Base-by-base conservation (phyloP, 2,797 vertebrate species). In the Lepilemur septentrionalis region DNA sequence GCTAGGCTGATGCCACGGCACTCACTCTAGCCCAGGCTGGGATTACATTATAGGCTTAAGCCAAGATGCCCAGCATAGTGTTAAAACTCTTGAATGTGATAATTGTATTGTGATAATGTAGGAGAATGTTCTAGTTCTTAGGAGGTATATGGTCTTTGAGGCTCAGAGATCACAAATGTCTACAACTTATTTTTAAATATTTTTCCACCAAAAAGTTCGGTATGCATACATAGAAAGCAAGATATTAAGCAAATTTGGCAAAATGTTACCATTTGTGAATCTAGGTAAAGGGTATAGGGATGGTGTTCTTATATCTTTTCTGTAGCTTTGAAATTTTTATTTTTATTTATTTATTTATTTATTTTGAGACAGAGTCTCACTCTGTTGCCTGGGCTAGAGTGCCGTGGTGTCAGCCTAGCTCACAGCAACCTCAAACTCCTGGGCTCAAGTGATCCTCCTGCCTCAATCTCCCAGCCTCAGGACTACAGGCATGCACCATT, bases 241-340 rank as follows among this genome's bases (percentile, higher is more conserved):
- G 18, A n/a, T 84, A 17, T 82, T 70, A 91, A 88, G 28, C 7
- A 30, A 59, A 63, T 50, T 25, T 75, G 35, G 30, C 13, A 89
- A 93, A 89, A 87, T 92, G 46, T 78, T 80, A 91, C 79, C 28
- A 85, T 57, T 81, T 83, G 22, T 82, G 14, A 91, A 76, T 89
- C 18, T 41, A 86, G 7, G 48, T 93, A 92, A 91, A 50, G 15
- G 8, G 7, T 43, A n/a, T 57, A 28, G 67, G 52, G 20, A 22
- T 82, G 38, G 89, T 85, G 38, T 96, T 76, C 50, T 92, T 89
- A 52, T 1, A 48, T 57, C 6, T 92, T 94, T 96, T 90, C 28
- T 65, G 2, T 52, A 85, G 15, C 41, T 92, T 95, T 91, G 55
- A 78, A 73, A 57, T 13, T 93, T 92, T 65, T 38, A 23, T 57